phyloP scores from a whole-genome alignment of 2,113 vertebrate species.

The Gallinago undulata region DNA sequence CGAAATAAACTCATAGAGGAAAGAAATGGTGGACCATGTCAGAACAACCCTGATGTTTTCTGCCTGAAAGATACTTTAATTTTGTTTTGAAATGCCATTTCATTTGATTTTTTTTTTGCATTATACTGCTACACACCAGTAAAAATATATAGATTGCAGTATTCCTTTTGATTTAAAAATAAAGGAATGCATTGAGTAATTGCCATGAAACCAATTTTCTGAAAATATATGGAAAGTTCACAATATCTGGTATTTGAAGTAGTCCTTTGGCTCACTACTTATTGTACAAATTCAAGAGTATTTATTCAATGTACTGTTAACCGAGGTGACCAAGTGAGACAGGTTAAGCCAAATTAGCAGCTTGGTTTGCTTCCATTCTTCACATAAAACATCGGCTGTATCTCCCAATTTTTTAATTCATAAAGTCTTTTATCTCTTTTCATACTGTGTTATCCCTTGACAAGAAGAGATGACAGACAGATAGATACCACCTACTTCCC shows the following conservation, averaged over 20 bases:
- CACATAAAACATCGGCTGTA: neutral
- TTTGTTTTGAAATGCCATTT: neutral
- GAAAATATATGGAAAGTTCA: neutral
- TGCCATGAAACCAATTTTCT: neutral
- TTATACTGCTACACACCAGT: rapidly evolving
- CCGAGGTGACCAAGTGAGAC: neutral
- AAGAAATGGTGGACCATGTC: neutral
- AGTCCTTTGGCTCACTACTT: neutral
- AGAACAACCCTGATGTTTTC: neutral
- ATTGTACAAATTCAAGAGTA: neutral
- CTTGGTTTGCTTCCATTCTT: neutral
- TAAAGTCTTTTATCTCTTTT: neutral
- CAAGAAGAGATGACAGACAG: neutral
- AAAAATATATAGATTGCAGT: neutral
- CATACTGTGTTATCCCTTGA: neutral
- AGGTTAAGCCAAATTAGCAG: neutral
- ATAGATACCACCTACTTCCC: neutral
- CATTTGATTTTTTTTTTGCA: neutral
- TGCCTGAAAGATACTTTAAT: neutral
- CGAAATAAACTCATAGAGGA: neutral
- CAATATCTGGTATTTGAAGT: neutral
- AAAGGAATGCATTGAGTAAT: neutral
- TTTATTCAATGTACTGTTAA: neutral
- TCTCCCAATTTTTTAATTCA: neutral
- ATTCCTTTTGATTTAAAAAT: neutral